Evolutionary conservation across 2,797 vertebrate species (phyloP).

Genomic region (Distichodus sexfasciatus): DNA sequence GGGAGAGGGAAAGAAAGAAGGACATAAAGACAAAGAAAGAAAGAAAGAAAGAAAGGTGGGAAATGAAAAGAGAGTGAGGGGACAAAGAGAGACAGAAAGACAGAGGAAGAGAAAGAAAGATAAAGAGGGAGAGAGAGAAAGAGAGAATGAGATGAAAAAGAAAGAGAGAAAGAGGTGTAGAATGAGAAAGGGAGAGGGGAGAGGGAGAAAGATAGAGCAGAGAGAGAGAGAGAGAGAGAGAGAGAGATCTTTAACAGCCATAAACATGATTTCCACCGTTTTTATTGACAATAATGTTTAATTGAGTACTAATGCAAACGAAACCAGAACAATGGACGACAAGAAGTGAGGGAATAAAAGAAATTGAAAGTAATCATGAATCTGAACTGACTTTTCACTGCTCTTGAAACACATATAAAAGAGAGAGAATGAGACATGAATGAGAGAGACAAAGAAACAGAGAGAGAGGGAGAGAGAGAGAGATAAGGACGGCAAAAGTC

Average conservation of each 20-base stretch:
- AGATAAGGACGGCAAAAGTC: constrained; percentile 60
- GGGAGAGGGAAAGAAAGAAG: constrained; percentile 57
- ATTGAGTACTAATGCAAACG: no score
- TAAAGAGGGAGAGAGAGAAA: constrained; percentile 59
- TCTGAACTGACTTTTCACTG: no score
- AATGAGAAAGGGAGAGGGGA: not conserved
- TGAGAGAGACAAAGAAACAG: constrained; percentile 5
- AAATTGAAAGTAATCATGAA: no score
- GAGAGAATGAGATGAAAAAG: no score
- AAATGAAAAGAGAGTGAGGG: no score
- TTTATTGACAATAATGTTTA: no score
- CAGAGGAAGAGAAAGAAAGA: constrained; percentile 49
- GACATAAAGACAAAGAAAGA: constrained; percentile 22
- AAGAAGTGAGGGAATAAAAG: no score
- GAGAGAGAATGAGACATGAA: constrained; percentile 13
- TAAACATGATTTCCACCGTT: no score
- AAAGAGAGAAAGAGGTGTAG: not conserved
- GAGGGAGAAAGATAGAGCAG: not conserved
- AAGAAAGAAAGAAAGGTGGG: constrained; percentile 57
- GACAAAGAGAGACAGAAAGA: not conserved
- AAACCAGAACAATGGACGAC: no score
- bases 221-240: constrained; percentile 52
- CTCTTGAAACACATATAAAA: constrained; percentile 13
- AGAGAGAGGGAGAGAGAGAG: constrained; percentile 56
- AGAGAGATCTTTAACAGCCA: no score